phyloP scores from a whole-genome alignment of 92 coral and sea anemone genomes.

The Micromussa lordhowensis region DNA sequence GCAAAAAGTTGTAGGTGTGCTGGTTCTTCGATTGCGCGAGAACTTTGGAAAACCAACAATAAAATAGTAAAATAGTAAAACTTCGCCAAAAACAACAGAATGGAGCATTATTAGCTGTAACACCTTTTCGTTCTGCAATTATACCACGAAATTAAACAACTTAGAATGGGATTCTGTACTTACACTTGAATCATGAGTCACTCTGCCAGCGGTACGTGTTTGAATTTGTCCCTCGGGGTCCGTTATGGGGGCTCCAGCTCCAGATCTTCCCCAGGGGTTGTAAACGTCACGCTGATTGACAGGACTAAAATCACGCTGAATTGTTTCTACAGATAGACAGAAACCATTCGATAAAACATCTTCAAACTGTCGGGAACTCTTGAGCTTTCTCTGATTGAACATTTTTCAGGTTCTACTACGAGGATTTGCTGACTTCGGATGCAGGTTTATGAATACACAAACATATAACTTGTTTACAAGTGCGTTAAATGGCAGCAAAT shows the following conservation, averaged over 20 bases:
- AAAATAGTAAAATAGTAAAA: no score
- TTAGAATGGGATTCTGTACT: slow-evolving; percentile 8
- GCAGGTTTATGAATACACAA: neutral
- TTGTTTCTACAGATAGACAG: slow-evolving; percentile 54
- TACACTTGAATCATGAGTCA: slow-evolving; percentile 77
- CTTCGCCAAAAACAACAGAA: no score
- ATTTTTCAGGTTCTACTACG: neutral
- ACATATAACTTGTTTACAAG: neutral
- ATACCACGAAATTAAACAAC: no score
- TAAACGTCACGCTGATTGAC: slow-evolving; percentile 51
- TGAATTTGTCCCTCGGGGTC: slow-evolving; percentile 75
- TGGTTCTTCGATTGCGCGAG: neutral
- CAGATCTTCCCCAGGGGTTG: slow-evolving; percentile 85
- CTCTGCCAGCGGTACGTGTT: slow-evolving; percentile 83
- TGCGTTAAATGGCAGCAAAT: neutral
- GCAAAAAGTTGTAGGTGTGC: no score
- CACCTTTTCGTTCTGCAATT: no score
- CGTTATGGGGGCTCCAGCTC: slow-evolving; percentile 87
- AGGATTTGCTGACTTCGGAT: neutral
- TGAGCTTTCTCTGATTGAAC: neutral
- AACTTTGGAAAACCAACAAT: neutral
- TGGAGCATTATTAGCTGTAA: no score
- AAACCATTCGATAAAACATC: neutral
- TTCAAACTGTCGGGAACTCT: neutral
- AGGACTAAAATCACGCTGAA: slow-evolving; percentile 90